Evolutionary conservation across 2,113 vertebrate species (phyloP), one percentile per base, ranked within the genome.

Genomic region (Poecilia latipinna): DNA sequence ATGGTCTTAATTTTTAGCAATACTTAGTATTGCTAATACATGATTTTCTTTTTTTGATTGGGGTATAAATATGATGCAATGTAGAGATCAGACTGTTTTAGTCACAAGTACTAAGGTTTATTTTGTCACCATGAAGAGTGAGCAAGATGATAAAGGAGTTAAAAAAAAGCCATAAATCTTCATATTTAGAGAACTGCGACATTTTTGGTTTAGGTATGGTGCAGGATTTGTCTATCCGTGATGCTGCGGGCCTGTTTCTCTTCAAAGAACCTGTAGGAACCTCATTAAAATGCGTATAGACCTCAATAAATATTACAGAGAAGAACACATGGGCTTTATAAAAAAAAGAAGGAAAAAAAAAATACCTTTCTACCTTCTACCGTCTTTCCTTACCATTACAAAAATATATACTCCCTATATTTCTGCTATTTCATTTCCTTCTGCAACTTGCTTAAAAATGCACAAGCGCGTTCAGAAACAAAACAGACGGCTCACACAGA

Each of bases 391-490:
- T 19, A 37, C 35, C 10, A 3, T 37, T 37, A 37, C 10, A 37
- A 37, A 37, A 37, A 37, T 29, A 37, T 37, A 37, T 37, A 10
- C 42, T 54, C 12, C 72, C 60, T 69, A 31, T 32, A 61, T 82
- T 61, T 74, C 48, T 78, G 37, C 68, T 73, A 33, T 67, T 80
- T 68, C 42, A 61, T 42, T 32, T 32, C 32, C 4, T 71, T 48
- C 48, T 81, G 67, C n/a, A 33, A 33, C 26, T 39, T 69, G 17
- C 64, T 78, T 26, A 33, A 31, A 26, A 17, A 63, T 61, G 74
- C 77, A 74, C 77, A 51, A 31, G 42, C 79, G 64, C 67, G 44
- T 72, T 60, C 65, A 63, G 65, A 79, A 65, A 57, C 67, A 69
- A 70, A 82, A 69, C 71, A 75, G 68, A 82, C 42, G 37, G 62